Conservation (phyloP, 2,797 vertebrate species). For the Syncerus caffer region DNA sequence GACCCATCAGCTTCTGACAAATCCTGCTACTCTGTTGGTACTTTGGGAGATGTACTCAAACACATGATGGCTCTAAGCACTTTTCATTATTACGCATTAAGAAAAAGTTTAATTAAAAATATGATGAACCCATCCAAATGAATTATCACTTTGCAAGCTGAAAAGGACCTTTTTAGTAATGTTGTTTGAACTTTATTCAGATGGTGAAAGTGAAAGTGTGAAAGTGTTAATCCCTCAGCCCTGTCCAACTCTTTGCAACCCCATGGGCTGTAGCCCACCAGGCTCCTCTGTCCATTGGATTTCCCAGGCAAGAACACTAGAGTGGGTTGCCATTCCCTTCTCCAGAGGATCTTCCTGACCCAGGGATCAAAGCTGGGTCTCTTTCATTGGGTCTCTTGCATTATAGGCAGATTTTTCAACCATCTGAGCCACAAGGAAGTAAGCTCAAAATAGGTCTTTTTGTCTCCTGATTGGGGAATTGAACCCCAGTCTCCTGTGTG, state of each 20-base stretch:
- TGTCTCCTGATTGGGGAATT: not conserved
- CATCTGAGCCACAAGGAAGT: not conserved
- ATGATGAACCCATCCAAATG: not conserved
- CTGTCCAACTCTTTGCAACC: not conserved
- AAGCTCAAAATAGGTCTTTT: not conserved
- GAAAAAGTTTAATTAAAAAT: conserved; percentile 18
- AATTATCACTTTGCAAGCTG: not conserved
- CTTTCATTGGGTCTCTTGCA: not conserved
- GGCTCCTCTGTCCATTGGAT: not conserved
- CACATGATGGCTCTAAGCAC: not conserved
- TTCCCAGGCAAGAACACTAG: not conserved
- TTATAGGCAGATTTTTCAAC: not conserved
- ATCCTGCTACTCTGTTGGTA: not conserved
- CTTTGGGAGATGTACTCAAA: not conserved
- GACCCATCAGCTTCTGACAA: not conserved
- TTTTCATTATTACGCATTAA: conserved; percentile 3
- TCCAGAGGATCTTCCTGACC: not conserved
- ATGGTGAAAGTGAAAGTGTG: not conserved
- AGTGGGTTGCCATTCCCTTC: not conserved
- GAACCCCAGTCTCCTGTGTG: not conserved
- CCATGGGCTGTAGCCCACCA: not conserved
- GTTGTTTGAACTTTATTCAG: not conserved
- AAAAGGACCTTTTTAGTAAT: not conserved
- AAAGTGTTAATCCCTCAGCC: not conserved
- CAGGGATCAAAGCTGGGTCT: not conserved